phyloP scores from a whole-genome alignment of 2,888 invertebrate species.

The Trisateles emortualis region DNA sequence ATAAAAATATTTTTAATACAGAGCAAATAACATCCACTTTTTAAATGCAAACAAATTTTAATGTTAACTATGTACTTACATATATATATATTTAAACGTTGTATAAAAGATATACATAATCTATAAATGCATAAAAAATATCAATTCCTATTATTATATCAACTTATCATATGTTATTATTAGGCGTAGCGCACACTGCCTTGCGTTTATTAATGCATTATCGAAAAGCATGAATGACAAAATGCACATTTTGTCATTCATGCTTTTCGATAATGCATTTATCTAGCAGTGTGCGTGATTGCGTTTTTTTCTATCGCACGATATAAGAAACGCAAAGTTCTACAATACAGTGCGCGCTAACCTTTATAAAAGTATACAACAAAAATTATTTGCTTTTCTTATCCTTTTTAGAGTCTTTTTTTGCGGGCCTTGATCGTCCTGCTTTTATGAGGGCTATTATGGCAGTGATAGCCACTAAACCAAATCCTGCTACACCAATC shows the following conservation, averaged over 20 bases:
- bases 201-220: too few relatives aligned
- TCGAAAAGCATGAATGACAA: too few relatives aligned
- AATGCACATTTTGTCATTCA: too few relatives aligned
- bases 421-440: constrained; percentile 66
- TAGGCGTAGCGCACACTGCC: too few relatives aligned
- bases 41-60: neutral
- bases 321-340: too few relatives aligned
- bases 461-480: constrained; percentile 79
- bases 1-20: neutral
- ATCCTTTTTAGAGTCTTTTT: constrained; percentile 73
- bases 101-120: constrained; percentile 1
- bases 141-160: neutral
- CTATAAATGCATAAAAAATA: constrained; percentile 18
- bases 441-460: constrained; percentile 81
- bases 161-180: constrained; percentile 4
- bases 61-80: neutral
- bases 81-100: neutral
- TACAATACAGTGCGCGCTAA: too few relatives aligned
- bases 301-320: too few relatives aligned
- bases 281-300: too few relatives aligned
- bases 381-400: constrained; percentile 76
- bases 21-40: neutral
- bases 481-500: constrained; percentile 79
- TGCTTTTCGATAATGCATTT: too few relatives aligned
- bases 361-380: constrained; percentile 1